phyloP scores from a whole-genome alignment of 2,797 vertebrate genomes.

The Bryconaethiops microstoma region DNA sequence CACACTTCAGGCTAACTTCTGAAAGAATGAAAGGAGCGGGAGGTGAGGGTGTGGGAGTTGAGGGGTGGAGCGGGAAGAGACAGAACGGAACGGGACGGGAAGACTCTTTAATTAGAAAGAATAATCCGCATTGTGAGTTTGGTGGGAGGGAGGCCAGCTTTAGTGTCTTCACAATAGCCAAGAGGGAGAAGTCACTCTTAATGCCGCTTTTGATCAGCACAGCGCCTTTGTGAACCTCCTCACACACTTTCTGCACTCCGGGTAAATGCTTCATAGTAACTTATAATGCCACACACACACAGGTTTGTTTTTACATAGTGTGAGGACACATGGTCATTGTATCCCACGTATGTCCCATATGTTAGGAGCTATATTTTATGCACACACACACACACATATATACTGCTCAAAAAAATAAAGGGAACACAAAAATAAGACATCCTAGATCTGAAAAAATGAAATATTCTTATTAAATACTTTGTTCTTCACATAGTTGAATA shows the following conservation, averaged over 20 bases:
- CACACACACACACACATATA: too few relatives aligned
- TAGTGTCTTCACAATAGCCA: slow-evolving; percentile 73
- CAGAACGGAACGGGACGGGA: slow-evolving; percentile 58
- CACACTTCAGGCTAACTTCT: slow-evolving; percentile 59
- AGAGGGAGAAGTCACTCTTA: slow-evolving; percentile 80
- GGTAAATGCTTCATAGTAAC: slow-evolving; percentile 56
- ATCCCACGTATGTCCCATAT: too few relatives aligned
- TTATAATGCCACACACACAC: slow-evolving; percentile 29
- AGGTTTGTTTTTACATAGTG: too few relatives aligned
- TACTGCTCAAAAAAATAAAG: too few relatives aligned
- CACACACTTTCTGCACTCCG: slow-evolving; percentile 74
- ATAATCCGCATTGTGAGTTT: slow-evolving; percentile 58
- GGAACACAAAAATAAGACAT: too few relatives aligned
- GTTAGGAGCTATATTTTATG: too few relatives aligned
- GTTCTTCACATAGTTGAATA: too few relatives aligned
- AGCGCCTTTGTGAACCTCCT: slow-evolving; percentile 71
- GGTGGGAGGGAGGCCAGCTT: slow-evolving; percentile 56
- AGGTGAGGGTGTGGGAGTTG: slow-evolving; percentile 1
- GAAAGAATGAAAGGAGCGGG: slow-evolving; percentile 34
- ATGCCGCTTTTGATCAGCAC: slow-evolving; percentile 78
- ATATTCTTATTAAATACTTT: too few relatives aligned
- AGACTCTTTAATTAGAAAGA: slow-evolving; percentile 74
- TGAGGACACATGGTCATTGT: too few relatives aligned
- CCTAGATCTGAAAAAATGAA: too few relatives aligned
- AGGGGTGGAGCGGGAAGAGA: slow-evolving; percentile 54